phyloP scores from a whole-genome alignment of 2,113 vertebrate species.

The Boulengeromyrus knoepffleri region DNA sequence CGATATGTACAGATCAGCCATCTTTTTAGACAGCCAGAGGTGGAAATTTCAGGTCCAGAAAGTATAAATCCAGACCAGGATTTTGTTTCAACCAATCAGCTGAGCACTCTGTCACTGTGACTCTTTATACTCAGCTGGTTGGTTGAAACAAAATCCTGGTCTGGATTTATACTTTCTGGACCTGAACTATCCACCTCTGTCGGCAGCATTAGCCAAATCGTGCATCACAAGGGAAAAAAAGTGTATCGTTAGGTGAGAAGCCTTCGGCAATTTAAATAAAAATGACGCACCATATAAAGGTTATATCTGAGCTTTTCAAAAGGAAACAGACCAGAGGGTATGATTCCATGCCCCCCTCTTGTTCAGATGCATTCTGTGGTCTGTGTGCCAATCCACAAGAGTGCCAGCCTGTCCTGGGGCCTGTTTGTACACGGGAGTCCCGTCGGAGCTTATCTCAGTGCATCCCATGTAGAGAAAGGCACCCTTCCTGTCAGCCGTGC shows the following conservation, averaged over 20 bases:
- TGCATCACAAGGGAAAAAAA: neutral
- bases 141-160: neutral
- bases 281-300: neutral
- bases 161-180: neutral
- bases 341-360: neutral
- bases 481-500: neutral
- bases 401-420: neutral
- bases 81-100: neutral
- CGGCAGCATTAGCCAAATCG: neutral
- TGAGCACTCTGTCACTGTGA: neutral
- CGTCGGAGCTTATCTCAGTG: neutral
- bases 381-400: too few relatives aligned
- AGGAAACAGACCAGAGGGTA: neutral
- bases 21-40: neutral
- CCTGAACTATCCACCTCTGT: neutral
- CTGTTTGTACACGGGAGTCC: neutral
- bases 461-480: neutral
- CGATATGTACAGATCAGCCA: neutral
- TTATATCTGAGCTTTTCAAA: neutral
- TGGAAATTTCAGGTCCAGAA: neutral
- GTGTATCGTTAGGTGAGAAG: neutral
- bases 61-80: neutral
- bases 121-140: neutral
- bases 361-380: neutral
- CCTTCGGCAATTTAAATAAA: neutral